Percentiles rank a stretch among this genome's conserved stretches.
These are phyloP conservation scores for Graptemys geographica DNA, from an alignment of 2,797 vertebrate genomes.

Conservation along the genomic window DNA sequence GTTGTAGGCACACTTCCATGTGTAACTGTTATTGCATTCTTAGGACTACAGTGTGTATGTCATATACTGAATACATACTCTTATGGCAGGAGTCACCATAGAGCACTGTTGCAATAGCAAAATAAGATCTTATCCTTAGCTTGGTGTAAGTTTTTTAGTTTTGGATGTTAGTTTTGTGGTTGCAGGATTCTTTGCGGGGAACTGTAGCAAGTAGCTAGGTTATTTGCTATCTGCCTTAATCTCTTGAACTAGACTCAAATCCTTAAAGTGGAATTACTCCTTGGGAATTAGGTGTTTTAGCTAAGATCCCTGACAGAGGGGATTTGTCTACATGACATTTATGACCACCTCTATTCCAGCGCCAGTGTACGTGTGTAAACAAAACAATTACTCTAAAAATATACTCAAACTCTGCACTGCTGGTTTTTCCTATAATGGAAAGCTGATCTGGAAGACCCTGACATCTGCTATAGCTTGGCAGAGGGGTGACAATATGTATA, in stretches of 20 bases:
- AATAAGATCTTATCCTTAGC: background rate
- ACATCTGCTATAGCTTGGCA: background rate
- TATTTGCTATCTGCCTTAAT: background rate
- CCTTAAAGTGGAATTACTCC: too few species aligned
- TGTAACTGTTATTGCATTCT: background rate
- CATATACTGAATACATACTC: background rate
- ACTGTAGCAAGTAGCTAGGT: background rate
- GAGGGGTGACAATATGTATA: background rate
- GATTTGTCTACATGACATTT: too few species aligned
- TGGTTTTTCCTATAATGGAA: background rate
- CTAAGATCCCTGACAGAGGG: too few species aligned
- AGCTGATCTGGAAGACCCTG: background rate
- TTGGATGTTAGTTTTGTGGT: background rate
- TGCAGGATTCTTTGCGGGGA: background rate
- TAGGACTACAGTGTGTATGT: background rate
- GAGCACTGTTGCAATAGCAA: background rate
- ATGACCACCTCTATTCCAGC: too few species aligned
- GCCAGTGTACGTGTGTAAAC: too few species aligned
- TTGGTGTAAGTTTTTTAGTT: background rate
- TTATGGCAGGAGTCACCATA: background rate
- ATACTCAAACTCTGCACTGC: background rate
- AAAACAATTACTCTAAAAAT: too few species aligned
- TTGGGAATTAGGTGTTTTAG: too few species aligned
- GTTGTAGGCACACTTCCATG: background rate
- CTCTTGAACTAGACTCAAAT: background rate